phyloP scores from a whole-genome alignment of 2,888 invertebrate genomes.

The Apodemia mormo region DNA sequence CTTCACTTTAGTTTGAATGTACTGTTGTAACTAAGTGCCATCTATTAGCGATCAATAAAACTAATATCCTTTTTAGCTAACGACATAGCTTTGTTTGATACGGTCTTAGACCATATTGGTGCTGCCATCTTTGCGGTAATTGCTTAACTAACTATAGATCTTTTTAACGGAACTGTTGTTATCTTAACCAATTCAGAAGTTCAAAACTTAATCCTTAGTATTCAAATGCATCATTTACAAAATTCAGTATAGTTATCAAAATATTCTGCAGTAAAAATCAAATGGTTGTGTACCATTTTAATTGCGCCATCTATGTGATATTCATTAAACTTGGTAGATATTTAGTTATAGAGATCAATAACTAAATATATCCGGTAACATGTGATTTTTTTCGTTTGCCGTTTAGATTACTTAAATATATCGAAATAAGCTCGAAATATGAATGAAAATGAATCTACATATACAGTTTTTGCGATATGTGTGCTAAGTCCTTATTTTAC shows the following conservation, averaged over 20 bases:
- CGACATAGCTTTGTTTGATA: not conserved
- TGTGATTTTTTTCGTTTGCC: not conserved
- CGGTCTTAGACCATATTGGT: conserved; percentile 36
- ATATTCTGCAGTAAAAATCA: not conserved
- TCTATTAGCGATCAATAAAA: conserved; percentile 23
- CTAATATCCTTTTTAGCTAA: conserved; percentile 10
- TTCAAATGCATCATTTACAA: too few species aligned
- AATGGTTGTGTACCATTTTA: conserved; percentile 43
- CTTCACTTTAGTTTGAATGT: too few species aligned
- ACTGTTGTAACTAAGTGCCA: conserved; percentile 27
- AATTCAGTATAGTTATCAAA: too few species aligned
- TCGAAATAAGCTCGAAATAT: too few species aligned
- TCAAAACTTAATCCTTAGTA: too few species aligned
- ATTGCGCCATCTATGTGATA: conserved; percentile 46
- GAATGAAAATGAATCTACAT: too few species aligned
- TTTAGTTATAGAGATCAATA: conserved; percentile 28
- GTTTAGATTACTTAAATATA: not conserved
- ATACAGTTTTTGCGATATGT: too few species aligned
- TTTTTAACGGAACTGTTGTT: too few species aligned
- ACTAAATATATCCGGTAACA: not conserved
- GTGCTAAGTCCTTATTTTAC: too few species aligned
- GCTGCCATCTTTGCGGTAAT: conserved; percentile 33
- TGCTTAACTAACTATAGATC: not conserved
- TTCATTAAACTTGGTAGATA: conserved; percentile 45
- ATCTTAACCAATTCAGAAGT: too few species aligned